Evolutionary conservation across 2,888 invertebrate species (phyloP).

Genomic region (Agonopterix arenella): DNA sequence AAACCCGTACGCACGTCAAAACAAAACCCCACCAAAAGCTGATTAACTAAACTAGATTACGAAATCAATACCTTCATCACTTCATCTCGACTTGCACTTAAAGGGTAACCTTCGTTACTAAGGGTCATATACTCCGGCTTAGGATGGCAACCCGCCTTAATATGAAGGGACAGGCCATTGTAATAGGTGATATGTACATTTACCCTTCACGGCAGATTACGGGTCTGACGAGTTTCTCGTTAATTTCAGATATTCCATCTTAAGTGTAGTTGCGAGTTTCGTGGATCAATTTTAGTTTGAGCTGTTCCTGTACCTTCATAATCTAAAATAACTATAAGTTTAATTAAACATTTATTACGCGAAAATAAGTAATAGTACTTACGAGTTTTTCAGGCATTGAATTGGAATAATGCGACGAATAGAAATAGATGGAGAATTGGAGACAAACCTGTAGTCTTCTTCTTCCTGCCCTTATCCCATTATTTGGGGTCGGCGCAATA

Average conservation of each 20-base stretch:
- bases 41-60: conserved; percentile 8
- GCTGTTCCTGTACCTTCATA: not conserved
- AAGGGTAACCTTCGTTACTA: conserved; percentile 15
- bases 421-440: too few relatives aligned
- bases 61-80: conserved; percentile 8
- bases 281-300: not conserved
- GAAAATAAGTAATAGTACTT: too few relatives aligned
- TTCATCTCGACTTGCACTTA: conserved; percentile 6
- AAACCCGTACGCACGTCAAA: not conserved
- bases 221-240: conserved; percentile 45
- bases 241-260: conserved; percentile 53
- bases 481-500: too few relatives aligned
- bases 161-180: conserved; percentile 61
- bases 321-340: not conserved
- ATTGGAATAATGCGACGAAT: too few relatives aligned
- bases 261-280: conserved; percentile 15
- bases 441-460: too few relatives aligned
- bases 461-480: too few relatives aligned
- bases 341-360: too few relatives aligned
- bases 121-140: conserved; percentile 41
- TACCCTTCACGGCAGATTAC: conserved; percentile 54
- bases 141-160: conserved; percentile 47
- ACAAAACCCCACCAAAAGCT: not conserved
- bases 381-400: too few relatives aligned
- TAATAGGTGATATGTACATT: conserved; percentile 57